Evolutionary conservation across 1,140 invertebrate species (phyloP).

Genomic region (Heliconius eleuchia): DNA sequence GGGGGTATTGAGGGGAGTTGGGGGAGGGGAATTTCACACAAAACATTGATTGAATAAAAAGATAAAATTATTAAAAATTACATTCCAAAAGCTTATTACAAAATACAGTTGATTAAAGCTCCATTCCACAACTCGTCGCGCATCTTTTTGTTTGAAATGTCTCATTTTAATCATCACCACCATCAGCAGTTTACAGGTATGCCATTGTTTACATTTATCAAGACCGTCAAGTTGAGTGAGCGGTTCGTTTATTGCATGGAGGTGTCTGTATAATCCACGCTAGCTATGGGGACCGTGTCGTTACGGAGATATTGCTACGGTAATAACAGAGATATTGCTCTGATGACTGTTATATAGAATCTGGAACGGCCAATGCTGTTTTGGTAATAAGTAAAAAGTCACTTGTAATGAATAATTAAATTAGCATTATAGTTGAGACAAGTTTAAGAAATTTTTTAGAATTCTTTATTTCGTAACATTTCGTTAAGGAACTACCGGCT

Average conservation of each 20-base stretch:
- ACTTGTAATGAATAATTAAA: background rate
- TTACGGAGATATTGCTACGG: constrained; percentile 56
- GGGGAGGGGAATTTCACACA: too few relatives aligned
- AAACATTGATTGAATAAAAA: too few relatives aligned
- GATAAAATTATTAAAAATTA: too few relatives aligned
- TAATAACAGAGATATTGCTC: constrained; percentile 62
- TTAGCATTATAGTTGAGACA: too few relatives aligned
- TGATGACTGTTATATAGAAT: constrained; percentile 36
- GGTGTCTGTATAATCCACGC: constrained; percentile 53
- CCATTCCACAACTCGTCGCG: background rate
- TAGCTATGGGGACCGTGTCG: constrained; percentile 51
- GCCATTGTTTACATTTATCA: constrained; percentile 41
- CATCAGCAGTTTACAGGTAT: constrained; percentile 27
- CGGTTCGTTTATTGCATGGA: constrained; percentile 45
- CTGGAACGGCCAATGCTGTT: constrained; percentile 20
- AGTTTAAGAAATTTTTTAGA: too few relatives aligned
- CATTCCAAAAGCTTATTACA: background rate
- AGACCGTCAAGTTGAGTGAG: constrained; percentile 38
- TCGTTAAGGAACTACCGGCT: too few relatives aligned
- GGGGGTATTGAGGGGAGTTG: too few relatives aligned
- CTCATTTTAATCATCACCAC: constrained; percentile 12
- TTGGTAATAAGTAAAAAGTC: background rate
- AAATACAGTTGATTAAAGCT: constrained; percentile 4
- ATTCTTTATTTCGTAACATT: too few relatives aligned
- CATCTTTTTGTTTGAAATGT: constrained; percentile 14